Conservation (phyloP, 2,113 vertebrate genomes). For the Sialia sialis region DNA sequence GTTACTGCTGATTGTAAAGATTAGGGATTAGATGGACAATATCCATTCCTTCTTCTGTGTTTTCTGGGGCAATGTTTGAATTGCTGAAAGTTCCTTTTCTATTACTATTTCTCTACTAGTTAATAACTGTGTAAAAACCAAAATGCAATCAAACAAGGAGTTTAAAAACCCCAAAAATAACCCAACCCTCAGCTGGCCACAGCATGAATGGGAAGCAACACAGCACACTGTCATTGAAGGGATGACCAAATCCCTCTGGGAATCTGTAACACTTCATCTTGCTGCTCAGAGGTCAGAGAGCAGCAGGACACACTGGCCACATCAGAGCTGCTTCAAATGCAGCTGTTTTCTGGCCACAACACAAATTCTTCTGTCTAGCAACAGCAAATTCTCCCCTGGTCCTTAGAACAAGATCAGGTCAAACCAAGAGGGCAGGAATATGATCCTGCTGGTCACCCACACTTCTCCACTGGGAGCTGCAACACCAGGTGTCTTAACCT, state of each 20-base stretch:
- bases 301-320: neutral
- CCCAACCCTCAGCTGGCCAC: neutral
- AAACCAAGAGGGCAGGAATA: neutral
- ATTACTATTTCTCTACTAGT: neutral
- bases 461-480: neutral
- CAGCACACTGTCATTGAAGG: neutral
- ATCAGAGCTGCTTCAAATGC: neutral
- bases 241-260: neutral
- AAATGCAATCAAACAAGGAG: neutral
- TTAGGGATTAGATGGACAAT: neutral
- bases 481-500: neutral
- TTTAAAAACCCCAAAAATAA: neutral
- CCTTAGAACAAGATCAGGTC: neutral
- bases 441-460: neutral
- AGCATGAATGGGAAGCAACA: neutral
- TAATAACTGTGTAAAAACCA: neutral
- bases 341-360: neutral
- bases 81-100: neutral
- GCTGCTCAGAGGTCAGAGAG: neutral
- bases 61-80: neutral
- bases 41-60: neutral
- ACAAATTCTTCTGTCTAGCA: neutral
- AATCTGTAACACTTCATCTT: neutral
- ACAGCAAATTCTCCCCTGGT: neutral
- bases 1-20: neutral